A percentile compares a stretch with the other conserved stretches of the same genome.
Conservation (phyloP, 2,797 vertebrate species). For the Acanthis flammea region DNA sequence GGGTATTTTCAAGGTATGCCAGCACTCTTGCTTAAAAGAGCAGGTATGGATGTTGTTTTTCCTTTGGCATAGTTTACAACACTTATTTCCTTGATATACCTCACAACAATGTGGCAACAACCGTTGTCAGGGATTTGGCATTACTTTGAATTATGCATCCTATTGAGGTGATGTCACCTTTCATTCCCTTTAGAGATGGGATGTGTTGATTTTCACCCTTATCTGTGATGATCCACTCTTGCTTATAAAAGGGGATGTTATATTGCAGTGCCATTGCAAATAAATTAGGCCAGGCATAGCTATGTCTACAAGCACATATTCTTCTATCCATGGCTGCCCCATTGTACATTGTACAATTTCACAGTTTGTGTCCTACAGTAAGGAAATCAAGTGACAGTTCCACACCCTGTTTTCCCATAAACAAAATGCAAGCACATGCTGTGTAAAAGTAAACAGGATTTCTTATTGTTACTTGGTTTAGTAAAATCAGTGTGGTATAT, state of each 20-base stretch:
- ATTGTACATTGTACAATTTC: not conserved
- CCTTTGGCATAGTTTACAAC: not conserved
- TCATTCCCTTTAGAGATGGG: not conserved
- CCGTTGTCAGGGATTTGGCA: not conserved
- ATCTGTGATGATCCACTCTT: not conserved
- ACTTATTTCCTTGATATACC: not conserved
- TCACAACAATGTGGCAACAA: not conserved
- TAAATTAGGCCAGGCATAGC: not conserved
- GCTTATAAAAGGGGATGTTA: not conserved
- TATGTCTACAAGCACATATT: not conserved
- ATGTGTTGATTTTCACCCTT: not conserved
- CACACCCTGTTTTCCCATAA: not conserved
- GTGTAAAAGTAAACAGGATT: not conserved
- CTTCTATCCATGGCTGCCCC: not conserved
- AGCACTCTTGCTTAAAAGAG: not conserved
- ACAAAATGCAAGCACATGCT: not conserved
- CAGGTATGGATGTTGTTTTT: not conserved
- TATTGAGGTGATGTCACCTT: fast-evolving
- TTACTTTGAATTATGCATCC: not conserved
- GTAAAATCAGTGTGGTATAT: not conserved
- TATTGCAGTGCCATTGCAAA: not conserved
- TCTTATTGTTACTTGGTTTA: not conserved
- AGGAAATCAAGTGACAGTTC: not conserved
- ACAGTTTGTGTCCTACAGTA: not conserved
- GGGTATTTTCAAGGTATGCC: not conserved